These are phyloP conservation scores for Oceanodroma leucorhoa DNA, from an alignment of 2,797 vertebrate genomes.

Conservation along the genomic window DNA sequence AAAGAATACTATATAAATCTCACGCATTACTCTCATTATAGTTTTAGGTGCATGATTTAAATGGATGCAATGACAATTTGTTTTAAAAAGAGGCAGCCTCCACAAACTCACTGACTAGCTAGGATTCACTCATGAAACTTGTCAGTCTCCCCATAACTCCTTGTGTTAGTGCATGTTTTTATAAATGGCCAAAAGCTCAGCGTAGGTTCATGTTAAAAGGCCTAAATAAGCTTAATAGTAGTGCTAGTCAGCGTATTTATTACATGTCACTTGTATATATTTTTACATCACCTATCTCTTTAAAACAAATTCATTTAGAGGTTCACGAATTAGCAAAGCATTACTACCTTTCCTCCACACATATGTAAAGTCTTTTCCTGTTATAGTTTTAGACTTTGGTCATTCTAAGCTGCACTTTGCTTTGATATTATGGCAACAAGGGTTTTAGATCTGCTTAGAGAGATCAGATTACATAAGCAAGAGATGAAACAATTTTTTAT, in stretches of 20 bases:
- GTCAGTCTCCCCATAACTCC: neutral
- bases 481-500: neutral
- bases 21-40: neutral
- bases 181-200: neutral
- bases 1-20: neutral
- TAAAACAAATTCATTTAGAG: neutral
- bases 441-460: neutral
- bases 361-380: neutral
- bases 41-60: neutral
- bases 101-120: neutral
- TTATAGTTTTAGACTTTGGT: neutral
- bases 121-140: neutral
- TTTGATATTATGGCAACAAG: neutral
- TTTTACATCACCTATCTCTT: neutral
- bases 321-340: rapidly evolving
- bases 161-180: neutral
- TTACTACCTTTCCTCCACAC: neutral
- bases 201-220: neutral
- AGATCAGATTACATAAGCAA: neutral
- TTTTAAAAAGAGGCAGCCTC: neutral
- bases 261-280: neutral
- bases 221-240: neutral
- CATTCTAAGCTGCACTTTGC: neutral
- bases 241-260: neutral
- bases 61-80: neutral